Evolutionary conservation across 2,888 invertebrate species (phyloP).

Genomic region (Tetragonula carbonaria): DNA sequence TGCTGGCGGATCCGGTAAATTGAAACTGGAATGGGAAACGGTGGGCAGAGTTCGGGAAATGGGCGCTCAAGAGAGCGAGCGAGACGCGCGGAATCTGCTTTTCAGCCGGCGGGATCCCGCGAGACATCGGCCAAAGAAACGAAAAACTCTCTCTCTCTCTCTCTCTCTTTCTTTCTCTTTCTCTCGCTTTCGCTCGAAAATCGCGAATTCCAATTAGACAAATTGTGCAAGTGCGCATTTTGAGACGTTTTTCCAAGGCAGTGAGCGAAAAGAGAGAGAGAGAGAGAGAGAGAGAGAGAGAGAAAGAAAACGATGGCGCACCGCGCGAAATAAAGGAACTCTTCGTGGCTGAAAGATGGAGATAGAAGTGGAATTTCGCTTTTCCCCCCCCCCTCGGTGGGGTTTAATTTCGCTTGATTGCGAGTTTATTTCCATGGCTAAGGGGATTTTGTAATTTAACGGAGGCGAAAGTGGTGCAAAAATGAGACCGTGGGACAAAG

Average conservation of each 20-base stretch:
- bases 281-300: too few relatives aligned
- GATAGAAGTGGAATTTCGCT: background rate
- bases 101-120: constrained; percentile 27
- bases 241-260: background rate
- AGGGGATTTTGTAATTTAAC: background rate
- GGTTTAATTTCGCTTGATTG: background rate
- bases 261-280: too few relatives aligned
- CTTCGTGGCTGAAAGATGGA: too few relatives aligned
- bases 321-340: background rate
- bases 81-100: constrained; percentile 39
- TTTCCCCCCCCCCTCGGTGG: too few relatives aligned
- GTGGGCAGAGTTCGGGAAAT: constrained; percentile 14
- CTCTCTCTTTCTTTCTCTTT: background rate
- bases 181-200: background rate
- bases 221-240: background rate
- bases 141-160: background rate
- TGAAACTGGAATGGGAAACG: constrained; percentile 65
- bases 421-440: background rate
- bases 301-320: too few relatives aligned
- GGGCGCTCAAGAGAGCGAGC: constrained; percentile 11
- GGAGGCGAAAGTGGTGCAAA: background rate
- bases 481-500: background rate
- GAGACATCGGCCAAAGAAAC: constrained; percentile 30
- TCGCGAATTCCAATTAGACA: constrained; percentile 18
- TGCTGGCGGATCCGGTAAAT: constrained; percentile 67